These are phyloP conservation scores for Epizoanthus scotinus DNA, from an alignment of 92 coral and sea anemone species.

Conservation along the genomic window DNA sequence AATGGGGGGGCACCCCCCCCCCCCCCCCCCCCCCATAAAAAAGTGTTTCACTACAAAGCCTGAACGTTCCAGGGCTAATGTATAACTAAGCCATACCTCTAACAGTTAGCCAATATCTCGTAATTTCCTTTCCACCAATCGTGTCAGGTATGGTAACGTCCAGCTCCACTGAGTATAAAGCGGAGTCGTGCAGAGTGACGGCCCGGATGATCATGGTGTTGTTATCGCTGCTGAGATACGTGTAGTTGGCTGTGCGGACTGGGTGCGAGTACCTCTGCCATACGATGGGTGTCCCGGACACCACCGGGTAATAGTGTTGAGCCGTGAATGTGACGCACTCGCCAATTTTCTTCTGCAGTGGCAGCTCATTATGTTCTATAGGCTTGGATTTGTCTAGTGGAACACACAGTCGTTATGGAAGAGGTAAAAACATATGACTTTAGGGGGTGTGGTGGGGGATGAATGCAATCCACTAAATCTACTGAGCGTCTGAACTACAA, in stretches of 20 bases:
- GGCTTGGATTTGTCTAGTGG: neutral
- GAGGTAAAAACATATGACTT: too few relatives aligned
- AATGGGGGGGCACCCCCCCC: neutral
- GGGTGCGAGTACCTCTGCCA: conserved; percentile 57
- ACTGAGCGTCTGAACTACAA: too few relatives aligned
- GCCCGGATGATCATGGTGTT: conserved; percentile 53
- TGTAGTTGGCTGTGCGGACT: conserved; percentile 29
- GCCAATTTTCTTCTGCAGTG: conserved; percentile 63
- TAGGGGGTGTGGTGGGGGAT: too few relatives aligned
- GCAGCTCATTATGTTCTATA: conserved; percentile 53
- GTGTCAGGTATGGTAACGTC: conserved; percentile 42
- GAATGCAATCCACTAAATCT: too few relatives aligned
- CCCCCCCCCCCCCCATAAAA: neutral
- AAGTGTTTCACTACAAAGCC: too few relatives aligned
- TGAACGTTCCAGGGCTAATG: too few relatives aligned
- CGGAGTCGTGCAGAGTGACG: conserved; percentile 65
- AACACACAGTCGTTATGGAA: too few relatives aligned
- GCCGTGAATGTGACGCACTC: conserved; percentile 70
- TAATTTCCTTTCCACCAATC: conserved; percentile 68
- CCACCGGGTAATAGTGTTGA: conserved; percentile 53
- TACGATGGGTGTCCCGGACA: conserved; percentile 18
- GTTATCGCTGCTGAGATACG: conserved; percentile 36
- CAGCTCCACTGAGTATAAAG: conserved; percentile 74
- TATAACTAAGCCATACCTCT: conserved; percentile 53
- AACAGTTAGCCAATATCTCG: conserved; percentile 83